Evolutionary conservation across 2,113 vertebrate genomes (phyloP).

Genomic region (Mirza zaza): DNA sequence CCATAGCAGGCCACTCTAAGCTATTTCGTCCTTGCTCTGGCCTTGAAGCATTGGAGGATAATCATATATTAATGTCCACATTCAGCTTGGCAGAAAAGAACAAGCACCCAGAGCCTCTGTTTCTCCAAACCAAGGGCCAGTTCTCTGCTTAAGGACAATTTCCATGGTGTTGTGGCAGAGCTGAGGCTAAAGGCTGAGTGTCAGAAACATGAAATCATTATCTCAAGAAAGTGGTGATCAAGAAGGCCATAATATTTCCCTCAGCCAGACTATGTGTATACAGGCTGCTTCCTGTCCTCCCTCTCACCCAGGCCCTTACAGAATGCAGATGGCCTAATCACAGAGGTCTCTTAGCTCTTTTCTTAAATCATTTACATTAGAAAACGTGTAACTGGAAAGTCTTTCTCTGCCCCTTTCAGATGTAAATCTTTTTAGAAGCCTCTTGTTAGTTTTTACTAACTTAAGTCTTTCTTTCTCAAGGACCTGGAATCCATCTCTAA

Average conservation of each 20-base stretch:
- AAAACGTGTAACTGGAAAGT: background rate
- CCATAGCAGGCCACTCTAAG: background rate
- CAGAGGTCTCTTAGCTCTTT: background rate
- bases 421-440: background rate
- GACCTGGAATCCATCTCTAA: background rate
- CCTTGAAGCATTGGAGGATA: slow-evolving; percentile 24
- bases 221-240: background rate
- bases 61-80: background rate
- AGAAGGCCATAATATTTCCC: background rate
- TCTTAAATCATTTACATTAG: background rate
- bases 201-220: background rate
- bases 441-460: background rate
- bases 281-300: background rate
- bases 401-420: background rate
- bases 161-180: background rate
- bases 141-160: background rate
- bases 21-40: slow-evolving; percentile 7
- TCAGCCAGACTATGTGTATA: background rate
- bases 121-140: background rate
- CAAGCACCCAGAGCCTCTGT: background rate
- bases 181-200: background rate
- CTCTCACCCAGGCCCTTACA: background rate
- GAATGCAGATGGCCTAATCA: background rate
- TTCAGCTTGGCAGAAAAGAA: background rate
- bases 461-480: background rate